These are phyloP conservation scores for Papilio polytes DNA, from an alignment of 1,140 invertebrate species.

Conservation along the genomic window DNA sequence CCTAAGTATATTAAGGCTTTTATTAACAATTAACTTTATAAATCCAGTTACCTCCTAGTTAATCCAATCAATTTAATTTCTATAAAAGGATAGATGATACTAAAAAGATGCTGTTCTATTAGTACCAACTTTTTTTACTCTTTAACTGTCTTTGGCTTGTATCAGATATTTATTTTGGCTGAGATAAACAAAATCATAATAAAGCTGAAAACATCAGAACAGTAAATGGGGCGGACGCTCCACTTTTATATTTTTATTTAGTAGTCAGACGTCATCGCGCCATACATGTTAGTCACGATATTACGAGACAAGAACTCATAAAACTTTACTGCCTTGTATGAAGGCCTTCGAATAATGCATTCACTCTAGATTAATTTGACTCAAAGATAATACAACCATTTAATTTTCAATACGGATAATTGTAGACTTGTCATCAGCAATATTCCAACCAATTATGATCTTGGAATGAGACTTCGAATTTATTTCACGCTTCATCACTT, in stretches of 20 bases:
- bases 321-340: conserved; percentile 25
- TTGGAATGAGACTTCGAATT: background rate
- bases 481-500: background rate
- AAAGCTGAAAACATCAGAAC: conserved; percentile 15
- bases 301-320: conserved; percentile 17
- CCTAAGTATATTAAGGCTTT: too few species aligned
- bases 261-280: conserved; percentile 14
- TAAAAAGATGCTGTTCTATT: background rate
- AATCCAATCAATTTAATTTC: too few species aligned
- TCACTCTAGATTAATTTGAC: conserved; percentile 14
- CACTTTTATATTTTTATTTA: conserved; percentile 36
- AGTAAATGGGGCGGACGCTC: conserved; percentile 6
- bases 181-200: conserved; percentile 32
- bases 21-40: too few species aligned
- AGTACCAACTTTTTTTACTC: background rate
- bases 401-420: background rate
- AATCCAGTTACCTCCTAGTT: too few species aligned
- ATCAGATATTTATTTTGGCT: background rate
- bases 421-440: too few species aligned
- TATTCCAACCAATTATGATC: background rate
- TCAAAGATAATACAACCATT: background rate
- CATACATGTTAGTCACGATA: conserved; percentile 22
- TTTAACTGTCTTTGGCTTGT: background rate
- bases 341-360: conserved; percentile 23
- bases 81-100: too few species aligned